Evolutionary conservation across 2,797 vertebrate genomes (phyloP).

Genomic region (Cheracebus regulus): DNA sequence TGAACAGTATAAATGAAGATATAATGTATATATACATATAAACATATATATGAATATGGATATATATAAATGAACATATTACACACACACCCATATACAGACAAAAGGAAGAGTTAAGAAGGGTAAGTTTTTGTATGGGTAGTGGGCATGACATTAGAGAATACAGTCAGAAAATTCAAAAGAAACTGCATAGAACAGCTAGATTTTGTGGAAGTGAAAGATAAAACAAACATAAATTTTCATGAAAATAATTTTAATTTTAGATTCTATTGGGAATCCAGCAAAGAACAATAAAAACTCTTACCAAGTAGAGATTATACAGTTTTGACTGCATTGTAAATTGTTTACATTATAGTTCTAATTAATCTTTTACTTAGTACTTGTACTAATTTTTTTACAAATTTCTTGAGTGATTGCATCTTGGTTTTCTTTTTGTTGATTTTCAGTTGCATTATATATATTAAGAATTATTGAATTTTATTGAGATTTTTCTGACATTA

Average conservation of each 20-base stretch:
- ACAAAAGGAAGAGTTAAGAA: neutral
- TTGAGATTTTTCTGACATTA: neutral
- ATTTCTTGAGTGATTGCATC: neutral
- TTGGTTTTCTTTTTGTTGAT: neutral
- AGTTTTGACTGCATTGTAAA: neutral
- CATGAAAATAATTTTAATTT: neutral
- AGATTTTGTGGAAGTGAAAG: neutral
- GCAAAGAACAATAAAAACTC: neutral
- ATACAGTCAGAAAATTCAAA: neutral
- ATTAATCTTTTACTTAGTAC: neutral
- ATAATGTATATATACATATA: neutral
- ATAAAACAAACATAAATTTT: neutral
- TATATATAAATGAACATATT: neutral
- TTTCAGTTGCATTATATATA: neutral
- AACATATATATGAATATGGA: neutral
- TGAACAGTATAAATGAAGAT: neutral
- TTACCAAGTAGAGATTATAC: neutral
- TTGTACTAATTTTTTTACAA: neutral
- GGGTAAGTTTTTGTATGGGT: neutral
- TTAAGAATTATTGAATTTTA: neutral
- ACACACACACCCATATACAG: neutral
- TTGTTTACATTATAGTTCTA: neutral
- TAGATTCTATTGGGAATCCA: neutral
- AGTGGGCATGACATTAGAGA: neutral
- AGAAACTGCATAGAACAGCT: neutral